Conservation (phyloP, 1,140 invertebrate species). For the Acromyrmex charruanus region DNA sequence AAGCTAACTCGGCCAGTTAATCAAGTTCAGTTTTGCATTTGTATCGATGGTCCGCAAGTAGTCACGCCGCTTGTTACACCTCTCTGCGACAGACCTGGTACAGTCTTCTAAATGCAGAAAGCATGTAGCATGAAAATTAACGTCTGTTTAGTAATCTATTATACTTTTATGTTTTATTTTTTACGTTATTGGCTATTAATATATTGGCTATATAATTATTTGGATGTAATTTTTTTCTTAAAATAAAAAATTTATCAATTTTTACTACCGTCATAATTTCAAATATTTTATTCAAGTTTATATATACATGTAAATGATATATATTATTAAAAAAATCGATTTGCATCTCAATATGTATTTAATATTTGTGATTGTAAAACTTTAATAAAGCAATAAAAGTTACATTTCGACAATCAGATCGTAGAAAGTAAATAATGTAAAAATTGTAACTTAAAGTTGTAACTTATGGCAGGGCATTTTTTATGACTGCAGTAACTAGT, state of each 20-base stretch:
- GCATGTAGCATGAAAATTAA: background rate
- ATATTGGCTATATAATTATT: background rate
- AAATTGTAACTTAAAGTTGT: background rate
- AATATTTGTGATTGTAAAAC: background rate
- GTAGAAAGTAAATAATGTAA: background rate
- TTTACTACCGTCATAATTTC: too few species aligned
- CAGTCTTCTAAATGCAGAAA: background rate
- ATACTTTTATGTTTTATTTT: background rate
- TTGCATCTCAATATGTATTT: background rate
- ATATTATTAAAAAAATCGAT: background rate
- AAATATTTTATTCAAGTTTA: too few species aligned
- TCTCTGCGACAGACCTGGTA: slow-evolving; percentile 2
- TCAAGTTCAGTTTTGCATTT: slow-evolving; percentile 23
- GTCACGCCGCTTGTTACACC: background rate
- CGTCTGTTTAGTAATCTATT: background rate
- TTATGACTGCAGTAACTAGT: too few species aligned
- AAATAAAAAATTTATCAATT: background rate
- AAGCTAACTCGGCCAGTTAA: slow-evolving; percentile 1
- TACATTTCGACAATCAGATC: background rate
- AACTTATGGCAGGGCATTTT: background rate
- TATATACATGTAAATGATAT: too few species aligned
- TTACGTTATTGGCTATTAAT: background rate
- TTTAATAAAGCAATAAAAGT: background rate
- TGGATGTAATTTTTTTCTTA: background rate
- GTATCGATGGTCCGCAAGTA: slow-evolving; percentile 22